Conservation (phyloP, 2,113 vertebrate species). For the Engystomops pustulosus region DNA sequence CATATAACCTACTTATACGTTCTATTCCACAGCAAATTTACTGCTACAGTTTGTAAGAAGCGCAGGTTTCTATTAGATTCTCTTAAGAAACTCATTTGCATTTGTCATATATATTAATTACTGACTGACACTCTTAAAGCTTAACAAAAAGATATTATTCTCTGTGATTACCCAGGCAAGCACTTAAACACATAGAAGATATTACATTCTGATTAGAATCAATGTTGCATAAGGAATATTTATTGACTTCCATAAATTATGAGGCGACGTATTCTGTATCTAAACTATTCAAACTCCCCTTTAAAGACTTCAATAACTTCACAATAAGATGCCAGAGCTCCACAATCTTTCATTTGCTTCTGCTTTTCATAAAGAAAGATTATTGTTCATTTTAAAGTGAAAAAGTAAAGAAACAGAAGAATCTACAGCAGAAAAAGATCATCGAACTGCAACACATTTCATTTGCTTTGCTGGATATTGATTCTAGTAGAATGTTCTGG, state of each 20-base stretch:
- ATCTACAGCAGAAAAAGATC: not conserved
- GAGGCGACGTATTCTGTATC: not conserved
- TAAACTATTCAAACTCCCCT: not conserved
- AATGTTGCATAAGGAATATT: constrained; percentile 48
- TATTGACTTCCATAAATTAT: constrained; percentile 37
- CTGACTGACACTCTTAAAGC: constrained; percentile 31
- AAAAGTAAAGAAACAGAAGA: not conserved
- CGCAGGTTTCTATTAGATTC: constrained; percentile 41
- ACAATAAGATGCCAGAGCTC: not conserved
- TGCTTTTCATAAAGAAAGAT: not conserved
- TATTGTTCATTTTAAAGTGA: not conserved
- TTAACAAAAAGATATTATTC: constrained; percentile 46
- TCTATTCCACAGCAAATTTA: constrained; percentile 31
- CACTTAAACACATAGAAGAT: constrained; percentile 47
- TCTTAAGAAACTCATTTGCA: constrained; percentile 49
- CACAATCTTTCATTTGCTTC: not conserved
- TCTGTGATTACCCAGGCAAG: constrained; percentile 31
- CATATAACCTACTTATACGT: constrained; percentile 57
- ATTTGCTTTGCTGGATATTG: not conserved
- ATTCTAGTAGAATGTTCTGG: not conserved
- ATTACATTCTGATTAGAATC: constrained; percentile 50
- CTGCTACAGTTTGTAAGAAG: constrained; percentile 28
- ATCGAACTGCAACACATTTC: not conserved
- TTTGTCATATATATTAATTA: constrained; percentile 51
- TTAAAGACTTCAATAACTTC: constrained; percentile 4